Percentiles rank a stretch among this genome's conserved stretches.
phyloP scores from a whole-genome alignment of 1,140 invertebrate genomes.

The Dendroctonus ponderosae region DNA sequence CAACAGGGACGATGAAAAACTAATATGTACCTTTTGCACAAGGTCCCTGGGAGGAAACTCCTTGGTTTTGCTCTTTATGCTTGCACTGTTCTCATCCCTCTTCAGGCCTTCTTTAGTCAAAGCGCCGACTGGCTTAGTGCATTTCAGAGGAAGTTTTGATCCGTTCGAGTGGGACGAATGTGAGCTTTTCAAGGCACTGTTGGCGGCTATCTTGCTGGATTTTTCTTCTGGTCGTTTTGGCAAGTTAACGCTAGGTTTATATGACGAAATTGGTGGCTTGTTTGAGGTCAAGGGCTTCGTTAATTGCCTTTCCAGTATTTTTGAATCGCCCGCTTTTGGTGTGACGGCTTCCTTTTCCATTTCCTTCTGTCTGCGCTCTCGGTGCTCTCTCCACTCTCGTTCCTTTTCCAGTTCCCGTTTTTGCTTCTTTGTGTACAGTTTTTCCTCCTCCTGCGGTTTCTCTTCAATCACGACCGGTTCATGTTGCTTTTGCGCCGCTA shows the following conservation, averaged over 20 bases:
- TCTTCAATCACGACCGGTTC: constrained; percentile 69
- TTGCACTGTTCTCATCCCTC: no score
- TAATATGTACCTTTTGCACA: constrained; percentile 14
- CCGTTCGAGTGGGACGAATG: no score
- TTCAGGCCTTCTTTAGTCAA: no score
- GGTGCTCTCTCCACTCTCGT: constrained; percentile 56
- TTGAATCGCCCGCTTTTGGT: not conserved
- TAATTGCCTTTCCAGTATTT: constrained; percentile 23
- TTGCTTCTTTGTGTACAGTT: constrained; percentile 77
- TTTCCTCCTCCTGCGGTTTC: constrained; percentile 63
- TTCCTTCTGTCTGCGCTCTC: constrained; percentile 38
- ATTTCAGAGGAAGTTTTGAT: no score
- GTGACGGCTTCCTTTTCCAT: constrained; percentile 3
- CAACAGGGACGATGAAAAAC: not conserved
- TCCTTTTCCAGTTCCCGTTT: constrained; percentile 68
- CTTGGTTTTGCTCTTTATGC: constrained; percentile 21
- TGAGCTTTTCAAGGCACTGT: no score
- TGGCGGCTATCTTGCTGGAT: not conserved
- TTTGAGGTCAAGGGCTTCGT: not conserved
- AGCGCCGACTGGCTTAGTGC: no score
- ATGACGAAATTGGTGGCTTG: no score
- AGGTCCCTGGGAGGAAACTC: constrained; percentile 33
- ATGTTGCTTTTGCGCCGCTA: constrained; percentile 80
- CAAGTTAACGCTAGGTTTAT: not conserved
- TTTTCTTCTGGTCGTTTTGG: constrained; percentile 2